Conservation (phyloP, 2,797 vertebrate genomes). For the Ataeniobius toweri region DNA sequence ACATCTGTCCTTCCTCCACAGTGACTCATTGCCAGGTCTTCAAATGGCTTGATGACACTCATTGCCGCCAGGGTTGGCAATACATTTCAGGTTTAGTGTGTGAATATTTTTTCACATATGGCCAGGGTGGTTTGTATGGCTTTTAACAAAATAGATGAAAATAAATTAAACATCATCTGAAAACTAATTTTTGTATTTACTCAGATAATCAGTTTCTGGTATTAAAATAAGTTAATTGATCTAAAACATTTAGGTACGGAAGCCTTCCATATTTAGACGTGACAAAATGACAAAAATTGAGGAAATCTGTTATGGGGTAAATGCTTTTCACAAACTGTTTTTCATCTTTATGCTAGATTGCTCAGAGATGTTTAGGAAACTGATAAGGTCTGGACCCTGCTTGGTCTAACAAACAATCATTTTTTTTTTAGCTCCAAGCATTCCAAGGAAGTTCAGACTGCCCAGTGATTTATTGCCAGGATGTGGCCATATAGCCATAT, state of each 20-base stretch:
- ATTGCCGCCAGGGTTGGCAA: background rate
- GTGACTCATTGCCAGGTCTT: background rate
- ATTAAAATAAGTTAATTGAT: background rate
- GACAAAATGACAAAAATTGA: background rate
- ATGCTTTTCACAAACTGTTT: slow-evolving; percentile 8
- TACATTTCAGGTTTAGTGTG: background rate
- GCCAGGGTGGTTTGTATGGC: background rate
- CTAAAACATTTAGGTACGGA: no score
- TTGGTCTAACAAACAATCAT: slow-evolving; percentile 75
- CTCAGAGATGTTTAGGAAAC: slow-evolving; percentile 62
- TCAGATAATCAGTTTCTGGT: background rate
- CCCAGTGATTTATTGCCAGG: slow-evolving; percentile 74
- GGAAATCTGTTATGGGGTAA: background rate
- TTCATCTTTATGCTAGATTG: slow-evolving; percentile 54
- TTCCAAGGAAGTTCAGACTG: slow-evolving; percentile 71
- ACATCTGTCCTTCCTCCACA: background rate
- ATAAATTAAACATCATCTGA: background rate
- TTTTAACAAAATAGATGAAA: background rate
- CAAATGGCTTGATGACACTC: slow-evolving; percentile 3
- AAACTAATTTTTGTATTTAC: background rate
- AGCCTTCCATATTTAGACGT: no score
- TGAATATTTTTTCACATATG: background rate
- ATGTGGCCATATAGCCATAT: slow-evolving; percentile 60
- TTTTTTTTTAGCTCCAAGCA: slow-evolving; percentile 60
- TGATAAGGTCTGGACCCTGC: slow-evolving; percentile 80